A percentile compares a stretch with the other conserved stretches of the same genome.
phyloP scores from a whole-genome alignment of 1,140 invertebrate species.

The Drosophila neocordata region DNA sequence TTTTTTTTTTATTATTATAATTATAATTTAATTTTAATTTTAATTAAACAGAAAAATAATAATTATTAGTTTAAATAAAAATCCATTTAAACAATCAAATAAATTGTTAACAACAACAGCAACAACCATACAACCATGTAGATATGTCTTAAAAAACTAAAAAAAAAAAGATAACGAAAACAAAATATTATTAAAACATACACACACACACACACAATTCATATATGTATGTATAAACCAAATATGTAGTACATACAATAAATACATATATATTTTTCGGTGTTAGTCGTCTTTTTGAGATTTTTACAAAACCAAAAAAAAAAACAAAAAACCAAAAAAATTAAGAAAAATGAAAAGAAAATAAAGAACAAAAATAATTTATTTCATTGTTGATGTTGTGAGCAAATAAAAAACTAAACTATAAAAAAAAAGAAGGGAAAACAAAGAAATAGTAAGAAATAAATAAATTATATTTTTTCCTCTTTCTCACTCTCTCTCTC shows the following conservation, averaged over 20 bases:
- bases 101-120: constrained; percentile 51
- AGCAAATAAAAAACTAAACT: constrained; percentile 39
- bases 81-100: too few species aligned
- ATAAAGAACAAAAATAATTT: constrained; percentile 57
- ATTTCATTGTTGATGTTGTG: constrained; percentile 83
- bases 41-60: too few species aligned
- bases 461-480: constrained; percentile 66
- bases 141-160: constrained; percentile 11
- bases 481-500: constrained; percentile 68
- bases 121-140: constrained; percentile 34
- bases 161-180: too few species aligned
- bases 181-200: not conserved
- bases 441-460: constrained; percentile 23
- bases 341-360: constrained; percentile 28
- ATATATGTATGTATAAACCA: constrained; percentile 38
- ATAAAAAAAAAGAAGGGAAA: constrained; percentile 20
- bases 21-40: constrained; percentile 8
- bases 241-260: constrained; percentile 74
- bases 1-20: constrained; percentile 48
- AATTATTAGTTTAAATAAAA: too few species aligned
- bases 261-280: constrained; percentile 76
- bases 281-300: constrained; percentile 83
- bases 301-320: constrained; percentile 72
- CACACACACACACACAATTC: constrained; percentile 23
- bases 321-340: constrained; percentile 26